These are phyloP conservation scores for Lordiphosa fenestrarum DNA, from an alignment of 2,888 invertebrate genomes.

Conservation along the genomic window DNA sequence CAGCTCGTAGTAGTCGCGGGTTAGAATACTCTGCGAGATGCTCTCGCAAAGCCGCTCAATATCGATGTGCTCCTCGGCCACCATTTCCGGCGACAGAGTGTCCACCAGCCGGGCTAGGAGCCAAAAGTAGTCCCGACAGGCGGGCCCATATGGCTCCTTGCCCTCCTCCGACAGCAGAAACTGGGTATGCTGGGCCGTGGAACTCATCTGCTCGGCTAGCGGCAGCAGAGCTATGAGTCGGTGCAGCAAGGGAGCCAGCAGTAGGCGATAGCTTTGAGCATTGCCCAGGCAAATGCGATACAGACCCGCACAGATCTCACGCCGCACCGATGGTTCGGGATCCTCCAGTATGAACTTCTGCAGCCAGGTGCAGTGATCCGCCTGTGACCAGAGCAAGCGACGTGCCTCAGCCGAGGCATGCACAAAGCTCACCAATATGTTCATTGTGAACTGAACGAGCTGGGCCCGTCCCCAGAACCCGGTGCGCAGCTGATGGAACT, in stretches of 20 bases:
- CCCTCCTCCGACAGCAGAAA: constrained; percentile 81
- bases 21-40: constrained; percentile 87
- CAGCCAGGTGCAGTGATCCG: constrained; percentile 89
- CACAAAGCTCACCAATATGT: constrained; percentile 94
- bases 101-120: constrained; percentile 93
- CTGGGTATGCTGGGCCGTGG: constrained; percentile 77
- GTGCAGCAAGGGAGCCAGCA: constrained; percentile 89
- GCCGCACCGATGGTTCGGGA: constrained; percentile 93
- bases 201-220: constrained; percentile 91
- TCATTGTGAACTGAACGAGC: constrained; percentile 95
- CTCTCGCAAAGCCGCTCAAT: constrained; percentile 88
- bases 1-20: constrained; percentile 90
- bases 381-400: constrained; percentile 87
- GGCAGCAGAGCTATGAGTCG: constrained; percentile 90
- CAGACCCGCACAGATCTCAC: constrained; percentile 95
- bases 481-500: constrained; percentile 89
- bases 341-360: constrained; percentile 93
- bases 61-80: constrained; percentile 82
- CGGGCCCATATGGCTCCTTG: constrained; percentile 97
- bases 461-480: constrained; percentile 96
- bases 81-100: constrained; percentile 89
- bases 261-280: constrained; percentile 82
- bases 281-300: constrained; percentile 91
- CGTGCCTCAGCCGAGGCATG: constrained; percentile 91
- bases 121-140: constrained; percentile 97